Conservation (phyloP, 2,888 invertebrate species). For the Hipparchia semele region DNA sequence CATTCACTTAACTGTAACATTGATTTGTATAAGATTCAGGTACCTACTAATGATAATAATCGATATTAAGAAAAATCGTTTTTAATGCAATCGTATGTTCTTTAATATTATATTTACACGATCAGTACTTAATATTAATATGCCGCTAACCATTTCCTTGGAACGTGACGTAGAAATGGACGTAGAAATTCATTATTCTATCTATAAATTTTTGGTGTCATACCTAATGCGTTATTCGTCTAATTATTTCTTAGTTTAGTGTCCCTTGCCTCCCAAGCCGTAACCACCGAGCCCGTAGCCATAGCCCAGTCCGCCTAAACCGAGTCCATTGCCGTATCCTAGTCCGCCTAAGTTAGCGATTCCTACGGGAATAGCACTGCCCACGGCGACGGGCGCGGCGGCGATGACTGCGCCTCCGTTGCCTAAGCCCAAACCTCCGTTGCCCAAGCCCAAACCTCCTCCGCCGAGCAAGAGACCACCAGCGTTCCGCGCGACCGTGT, state of each 20-base stretch:
- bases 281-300: constrained; percentile 41
- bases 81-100: constrained; percentile 43
- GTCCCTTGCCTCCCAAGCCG: constrained; percentile 37
- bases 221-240: constrained; percentile 32
- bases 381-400: constrained; percentile 38
- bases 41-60: not conserved
- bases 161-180: constrained; percentile 61
- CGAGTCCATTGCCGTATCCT: not conserved
- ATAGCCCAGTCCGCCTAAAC: constrained; percentile 4
- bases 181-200: constrained; percentile 64
- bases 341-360: constrained; percentile 12
- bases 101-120: constrained; percentile 50
- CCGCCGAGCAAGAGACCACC: constrained; percentile 60
- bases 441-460: constrained; percentile 47
- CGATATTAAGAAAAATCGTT: constrained; percentile 17
- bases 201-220: constrained; percentile 39
- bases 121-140: constrained; percentile 59
- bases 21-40: not conserved
- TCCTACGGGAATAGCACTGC: constrained; percentile 22
- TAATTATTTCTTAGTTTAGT: constrained; percentile 40
- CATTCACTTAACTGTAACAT: not conserved
- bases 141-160: constrained; percentile 73
- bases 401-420: constrained; percentile 46
- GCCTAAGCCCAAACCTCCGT: constrained; percentile 45
- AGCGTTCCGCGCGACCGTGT: constrained; percentile 65